Percentiles rank a stretch among this genome's conserved stretches.
These are phyloP conservation scores for Datnioides undecimradiatus DNA, from an alignment of 2,113 vertebrate species.

Conservation along the genomic window DNA sequence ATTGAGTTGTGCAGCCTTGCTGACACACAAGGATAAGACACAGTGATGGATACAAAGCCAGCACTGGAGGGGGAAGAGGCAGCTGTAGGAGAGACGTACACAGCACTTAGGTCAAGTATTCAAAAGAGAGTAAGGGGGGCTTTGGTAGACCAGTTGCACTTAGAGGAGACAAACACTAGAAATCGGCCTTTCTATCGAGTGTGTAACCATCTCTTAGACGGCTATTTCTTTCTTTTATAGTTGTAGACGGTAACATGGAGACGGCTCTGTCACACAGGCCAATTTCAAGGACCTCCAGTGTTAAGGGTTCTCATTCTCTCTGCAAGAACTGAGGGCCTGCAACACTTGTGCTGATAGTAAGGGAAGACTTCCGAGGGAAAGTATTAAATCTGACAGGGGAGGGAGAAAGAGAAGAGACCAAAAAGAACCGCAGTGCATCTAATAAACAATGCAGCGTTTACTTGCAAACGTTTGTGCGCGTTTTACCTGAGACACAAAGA, in stretches of 20 bases:
- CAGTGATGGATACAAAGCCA: constrained; percentile 2
- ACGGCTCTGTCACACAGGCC: constrained; percentile 11
- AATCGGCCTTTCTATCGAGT: neutral
- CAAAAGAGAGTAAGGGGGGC: neutral
- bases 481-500: neutral
- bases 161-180: constrained; percentile 14
- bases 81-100: neutral
- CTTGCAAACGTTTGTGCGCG: accelerated
- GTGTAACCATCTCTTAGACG: neutral
- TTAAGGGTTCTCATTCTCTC: constrained; percentile 15
- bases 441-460: neutral
- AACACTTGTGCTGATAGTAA: constrained; percentile 15
- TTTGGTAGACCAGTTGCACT: neutral
- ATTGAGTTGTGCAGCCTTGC: constrained; percentile 41
- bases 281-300: constrained; percentile 12
- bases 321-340: neutral
- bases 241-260: neutral
- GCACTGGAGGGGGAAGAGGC: neutral
- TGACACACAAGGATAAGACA: constrained; percentile 11
- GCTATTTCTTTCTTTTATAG: neutral
- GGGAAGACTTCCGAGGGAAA: neutral
- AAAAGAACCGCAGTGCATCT: neutral
- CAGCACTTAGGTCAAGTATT: constrained; percentile 22
- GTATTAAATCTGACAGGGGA: neutral
- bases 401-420: constrained; percentile 4